Conservation (phyloP, 2,888 invertebrate species). For the Apoda limacodes region DNA sequence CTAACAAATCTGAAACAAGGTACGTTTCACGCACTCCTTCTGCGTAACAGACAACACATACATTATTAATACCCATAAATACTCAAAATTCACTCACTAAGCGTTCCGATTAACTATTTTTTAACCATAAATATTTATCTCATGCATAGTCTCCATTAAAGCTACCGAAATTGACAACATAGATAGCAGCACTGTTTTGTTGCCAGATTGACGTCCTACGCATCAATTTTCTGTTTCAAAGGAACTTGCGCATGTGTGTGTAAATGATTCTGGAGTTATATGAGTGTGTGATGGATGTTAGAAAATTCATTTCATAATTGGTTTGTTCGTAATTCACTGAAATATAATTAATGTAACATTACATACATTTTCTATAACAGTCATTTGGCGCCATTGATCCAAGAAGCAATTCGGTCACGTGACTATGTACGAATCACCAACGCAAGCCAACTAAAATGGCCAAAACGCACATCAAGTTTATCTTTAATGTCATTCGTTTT, state of each 20-base stretch:
- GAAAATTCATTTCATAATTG: too few species aligned
- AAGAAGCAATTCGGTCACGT: slow-evolving; percentile 65
- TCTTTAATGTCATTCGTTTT: slow-evolving; percentile 60
- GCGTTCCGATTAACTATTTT: slow-evolving; percentile 43
- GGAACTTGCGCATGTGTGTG: too few species aligned
- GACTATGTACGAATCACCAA: slow-evolving; percentile 69
- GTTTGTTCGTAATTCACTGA: too few species aligned
- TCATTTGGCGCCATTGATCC: slow-evolving; percentile 71
- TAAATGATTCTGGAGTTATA: too few species aligned
- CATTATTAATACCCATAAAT: too few species aligned
- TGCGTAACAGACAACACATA: too few species aligned
- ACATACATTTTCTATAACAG: slow-evolving; percentile 65
- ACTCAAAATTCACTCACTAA: slow-evolving; percentile 31
- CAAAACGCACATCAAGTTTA: slow-evolving; percentile 69
- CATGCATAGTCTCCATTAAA: slow-evolving; percentile 73
- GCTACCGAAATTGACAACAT: slow-evolving; percentile 80
- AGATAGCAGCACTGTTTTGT: slow-evolving; percentile 79
- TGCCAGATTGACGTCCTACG: slow-evolving; percentile 68
- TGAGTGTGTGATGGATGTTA: too few species aligned
- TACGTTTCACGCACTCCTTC: not conserved
- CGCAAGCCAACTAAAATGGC: slow-evolving; percentile 70
- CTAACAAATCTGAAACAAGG: slow-evolving; percentile 28
- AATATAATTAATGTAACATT: slow-evolving; percentile 28
- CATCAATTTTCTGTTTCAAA: slow-evolving; percentile 37
- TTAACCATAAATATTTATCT: slow-evolving; percentile 73